These are phyloP conservation scores for Hirtodrosophila alboralis DNA, from an alignment of 2,888 invertebrate genomes.

Conservation along the genomic window DNA sequence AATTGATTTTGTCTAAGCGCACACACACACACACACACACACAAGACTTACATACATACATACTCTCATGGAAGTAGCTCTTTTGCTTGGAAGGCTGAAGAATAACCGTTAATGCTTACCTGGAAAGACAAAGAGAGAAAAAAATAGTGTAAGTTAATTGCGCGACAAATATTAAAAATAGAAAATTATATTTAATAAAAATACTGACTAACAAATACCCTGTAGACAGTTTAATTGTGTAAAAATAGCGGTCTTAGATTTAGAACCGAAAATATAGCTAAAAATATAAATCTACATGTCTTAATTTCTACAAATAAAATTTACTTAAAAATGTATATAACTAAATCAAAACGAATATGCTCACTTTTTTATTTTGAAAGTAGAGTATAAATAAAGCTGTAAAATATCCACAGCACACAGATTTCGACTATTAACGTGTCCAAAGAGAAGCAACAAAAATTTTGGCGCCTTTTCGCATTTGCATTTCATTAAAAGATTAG, in stretches of 20 bases:
- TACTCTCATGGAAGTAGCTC: conserved; percentile 14
- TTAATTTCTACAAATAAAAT: too few species aligned
- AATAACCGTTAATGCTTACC: conserved; percentile 61
- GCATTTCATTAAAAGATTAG: conserved; percentile 76
- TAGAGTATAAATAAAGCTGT: not conserved
- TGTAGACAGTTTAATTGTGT: not conserved
- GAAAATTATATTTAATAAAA: conserved; percentile 3
- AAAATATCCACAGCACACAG: not conserved
- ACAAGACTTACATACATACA: conserved; percentile 7
- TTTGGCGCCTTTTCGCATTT: conserved; percentile 45
- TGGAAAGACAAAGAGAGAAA: conserved; percentile 48
- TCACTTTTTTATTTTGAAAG: too few species aligned
- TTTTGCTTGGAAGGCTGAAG: not conserved
- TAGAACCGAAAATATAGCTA: too few species aligned
- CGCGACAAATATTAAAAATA: not conserved
- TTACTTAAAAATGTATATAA: too few species aligned
- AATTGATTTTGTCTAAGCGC: conserved; percentile 57
- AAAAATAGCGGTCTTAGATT: too few species aligned
- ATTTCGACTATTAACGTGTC: not conserved
- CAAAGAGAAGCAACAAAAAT: not conserved
- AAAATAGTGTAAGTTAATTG: conserved; percentile 25
- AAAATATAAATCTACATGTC: too few species aligned
- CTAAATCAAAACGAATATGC: too few species aligned
- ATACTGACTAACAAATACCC: conserved; percentile 6
- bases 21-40: conserved; percentile 16